phyloP scores from a whole-genome alignment of 1,140 invertebrate genomes.

The Brachionus asplanchnoidis region DNA sequence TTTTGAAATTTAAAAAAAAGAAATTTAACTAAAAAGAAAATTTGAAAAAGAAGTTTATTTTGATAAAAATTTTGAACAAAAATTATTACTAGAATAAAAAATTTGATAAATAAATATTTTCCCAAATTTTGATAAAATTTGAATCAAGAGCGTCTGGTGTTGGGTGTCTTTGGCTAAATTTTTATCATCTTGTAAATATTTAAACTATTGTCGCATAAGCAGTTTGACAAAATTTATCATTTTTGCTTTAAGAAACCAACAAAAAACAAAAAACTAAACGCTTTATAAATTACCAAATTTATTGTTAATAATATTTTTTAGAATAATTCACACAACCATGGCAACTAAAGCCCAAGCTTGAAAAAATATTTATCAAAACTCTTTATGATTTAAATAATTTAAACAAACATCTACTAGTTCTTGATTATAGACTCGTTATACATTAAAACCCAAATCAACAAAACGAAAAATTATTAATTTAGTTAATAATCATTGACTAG shows the following conservation, averaged over 20 bases:
- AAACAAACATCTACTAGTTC: conserved; percentile 34
- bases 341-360: conserved; percentile 18
- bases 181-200: neutral
- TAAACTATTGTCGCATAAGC: neutral
- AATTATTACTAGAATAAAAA: neutral
- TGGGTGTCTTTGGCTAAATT: neutral
- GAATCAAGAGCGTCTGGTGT: too few species aligned
- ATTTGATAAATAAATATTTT: neutral
- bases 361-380: neutral
- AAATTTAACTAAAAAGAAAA: too few species aligned
- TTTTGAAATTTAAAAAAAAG: too few species aligned
- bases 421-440: neutral
- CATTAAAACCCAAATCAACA: neutral
- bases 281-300: neutral
- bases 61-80: neutral
- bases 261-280: neutral
- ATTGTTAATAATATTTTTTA: neutral
- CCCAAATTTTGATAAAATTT: too few species aligned
- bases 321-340: conserved; percentile 36
- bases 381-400: neutral
- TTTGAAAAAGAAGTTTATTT: too few species aligned
- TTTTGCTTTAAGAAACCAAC: too few species aligned
- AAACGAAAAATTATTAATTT: neutral
- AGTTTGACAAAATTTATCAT: neutral
- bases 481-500: neutral